Conservation (phyloP, 1,140 invertebrate species). For the Cotesia vestalis region DNA sequence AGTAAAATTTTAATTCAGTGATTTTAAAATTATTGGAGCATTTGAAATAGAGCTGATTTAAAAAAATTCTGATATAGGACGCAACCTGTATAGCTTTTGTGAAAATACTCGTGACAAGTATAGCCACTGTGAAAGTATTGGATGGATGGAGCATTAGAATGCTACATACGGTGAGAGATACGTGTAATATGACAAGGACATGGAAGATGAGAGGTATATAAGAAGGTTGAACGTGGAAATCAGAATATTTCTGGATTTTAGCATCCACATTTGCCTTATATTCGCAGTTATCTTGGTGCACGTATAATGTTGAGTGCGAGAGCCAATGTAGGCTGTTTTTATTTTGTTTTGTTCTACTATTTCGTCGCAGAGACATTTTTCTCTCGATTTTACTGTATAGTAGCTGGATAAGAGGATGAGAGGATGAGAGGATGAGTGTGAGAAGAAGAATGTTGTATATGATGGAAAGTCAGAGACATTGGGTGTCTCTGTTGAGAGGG, state of each 20-base stretch:
- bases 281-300: not conserved
- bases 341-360: not conserved
- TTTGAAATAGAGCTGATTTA: too few relatives aligned
- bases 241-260: not conserved
- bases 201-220: constrained; percentile 3
- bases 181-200: constrained; percentile 23
- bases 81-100: not conserved
- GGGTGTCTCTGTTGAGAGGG: not conserved
- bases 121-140: constrained; percentile 7
- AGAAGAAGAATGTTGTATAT: not conserved
- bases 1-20: too few relatives aligned
- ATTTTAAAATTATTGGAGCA: too few relatives aligned
- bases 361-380: constrained; percentile 13
- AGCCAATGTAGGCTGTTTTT: not conserved
- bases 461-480: not conserved
- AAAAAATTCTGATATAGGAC: too few relatives aligned
- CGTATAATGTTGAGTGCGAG: not conserved
- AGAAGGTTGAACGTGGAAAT: constrained; percentile 2
- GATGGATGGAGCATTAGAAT: constrained; percentile 2
- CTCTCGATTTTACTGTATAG: constrained; percentile 8
- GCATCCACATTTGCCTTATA: not conserved
- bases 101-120: constrained; percentile 16
- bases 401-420: not conserved
- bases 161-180: not conserved
- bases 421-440: not conserved